A percentile compares a stretch with the other conserved stretches of the same genome.
Conservation (phyloP, 2,113 vertebrate species). For the Dasyurus viverrinus region DNA sequence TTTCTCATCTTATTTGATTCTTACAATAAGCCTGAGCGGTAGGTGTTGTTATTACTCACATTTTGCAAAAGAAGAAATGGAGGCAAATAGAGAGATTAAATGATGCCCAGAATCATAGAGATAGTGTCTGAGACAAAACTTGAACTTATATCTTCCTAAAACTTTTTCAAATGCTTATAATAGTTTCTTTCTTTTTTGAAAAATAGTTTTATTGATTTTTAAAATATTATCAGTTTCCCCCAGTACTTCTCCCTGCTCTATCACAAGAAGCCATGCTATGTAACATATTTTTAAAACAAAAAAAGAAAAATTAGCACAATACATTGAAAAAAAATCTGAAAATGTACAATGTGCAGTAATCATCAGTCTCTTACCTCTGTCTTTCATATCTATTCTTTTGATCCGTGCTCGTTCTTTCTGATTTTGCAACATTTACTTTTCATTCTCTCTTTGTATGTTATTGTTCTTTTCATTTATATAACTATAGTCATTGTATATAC, state of each 20-base stretch:
- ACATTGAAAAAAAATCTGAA: background rate
- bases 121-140: no score
- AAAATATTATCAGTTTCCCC: background rate
- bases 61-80: no score
- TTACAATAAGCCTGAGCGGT: no score
- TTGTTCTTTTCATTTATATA: background rate
- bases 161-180: no score
- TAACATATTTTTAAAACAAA: background rate
- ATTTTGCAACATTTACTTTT: background rate
- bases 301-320: background rate
- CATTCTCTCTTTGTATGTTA: background rate
- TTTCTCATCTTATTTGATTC: background rate
- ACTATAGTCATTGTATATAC: background rate
- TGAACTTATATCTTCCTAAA: no score
- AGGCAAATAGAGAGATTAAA: no score
- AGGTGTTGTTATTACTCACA: no score
- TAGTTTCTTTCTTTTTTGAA: no score
- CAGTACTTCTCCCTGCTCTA: background rate
- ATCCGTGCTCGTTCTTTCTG: background rate
- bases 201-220: no score
- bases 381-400: background rate
- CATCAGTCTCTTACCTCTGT: background rate
- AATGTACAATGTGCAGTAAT: background rate
- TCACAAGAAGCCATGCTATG: background rate
- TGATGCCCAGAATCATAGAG: no score